Evolutionary conservation across 2,113 vertebrate species (phyloP), one percentile per base, ranked within the genome.

Genomic region (Phoenicopterus ruber): DNA sequence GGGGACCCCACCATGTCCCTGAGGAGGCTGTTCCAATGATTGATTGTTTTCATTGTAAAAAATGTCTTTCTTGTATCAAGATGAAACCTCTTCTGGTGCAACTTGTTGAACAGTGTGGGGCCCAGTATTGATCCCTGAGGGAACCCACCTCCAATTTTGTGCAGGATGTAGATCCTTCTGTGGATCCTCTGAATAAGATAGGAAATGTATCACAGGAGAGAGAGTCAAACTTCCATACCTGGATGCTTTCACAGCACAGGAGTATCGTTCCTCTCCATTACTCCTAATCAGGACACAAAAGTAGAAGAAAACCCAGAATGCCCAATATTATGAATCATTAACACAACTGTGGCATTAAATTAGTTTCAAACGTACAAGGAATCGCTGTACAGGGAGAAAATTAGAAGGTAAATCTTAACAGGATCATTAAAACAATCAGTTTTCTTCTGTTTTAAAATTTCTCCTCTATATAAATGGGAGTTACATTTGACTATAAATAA

Each of bases 251-350:
- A n/a, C 4, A 58, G 26, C 12, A 62, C 4, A 34, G 54, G 11
- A 83, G 11, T 44, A 65, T 17, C 0, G 21, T 78, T 81, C 17
- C 7, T 58, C 25, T 73, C 10, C 14, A 7, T 38, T 62, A 82
- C 7, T 62, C 11, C 38, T 65, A 72, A 72, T 47, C 7, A 34
- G 29, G 17, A 61, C 7, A 28, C 11, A 52, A 84, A 63, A 24
- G 3, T n/a, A 38, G 2, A 7, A 4, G 52, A 52, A 31, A 70
- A 2, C 0, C 0, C n/a, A 36, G 19, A 61, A 66, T 58, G 12
- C 5, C 4, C 7, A 78, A 14, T 42, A 88, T 57, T 52, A 34
- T 20, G 6, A 38, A 49, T 67, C 0, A 0, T 49, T 71, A 67
- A 55, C 16, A 40, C 4, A 58, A 29, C 9, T 54, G 6, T 34